A percentile compares a stretch with the other conserved stretches of the same genome.
Evolutionary conservation across 2,888 invertebrate species (phyloP).

Genomic region (Trachelus stipa): DNA sequence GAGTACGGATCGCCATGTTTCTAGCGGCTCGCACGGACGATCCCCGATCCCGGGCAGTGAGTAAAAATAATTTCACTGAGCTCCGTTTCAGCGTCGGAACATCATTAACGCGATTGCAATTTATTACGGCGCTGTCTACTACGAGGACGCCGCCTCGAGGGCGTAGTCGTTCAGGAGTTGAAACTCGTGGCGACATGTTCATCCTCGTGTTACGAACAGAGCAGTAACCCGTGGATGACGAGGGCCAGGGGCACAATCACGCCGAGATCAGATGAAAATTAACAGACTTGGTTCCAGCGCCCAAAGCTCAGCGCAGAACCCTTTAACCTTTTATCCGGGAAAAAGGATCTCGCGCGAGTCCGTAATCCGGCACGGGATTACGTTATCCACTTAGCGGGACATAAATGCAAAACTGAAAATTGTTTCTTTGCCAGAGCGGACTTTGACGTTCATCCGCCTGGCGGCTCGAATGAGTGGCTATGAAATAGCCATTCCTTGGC

Average conservation of each 20-base stretch:
- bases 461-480: neutral
- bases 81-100: slow-evolving; percentile 30
- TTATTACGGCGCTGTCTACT: slow-evolving; percentile 60
- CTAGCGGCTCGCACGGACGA: neutral
- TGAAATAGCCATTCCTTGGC: neutral
- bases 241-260: slow-evolving; percentile 32
- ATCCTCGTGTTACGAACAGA: slow-evolving; percentile 12
- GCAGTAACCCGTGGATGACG: slow-evolving; percentile 25
- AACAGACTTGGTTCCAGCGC: slow-evolving; percentile 39
- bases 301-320: slow-evolving; percentile 23
- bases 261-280: slow-evolving; percentile 45
- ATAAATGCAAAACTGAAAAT: slow-evolving; percentile 43
- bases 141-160: slow-evolving; percentile 48
- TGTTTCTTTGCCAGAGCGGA: slow-evolving; percentile 24
- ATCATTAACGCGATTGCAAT: slow-evolving; percentile 62
- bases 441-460: neutral
- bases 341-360: neutral
- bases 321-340: slow-evolving; percentile 2
- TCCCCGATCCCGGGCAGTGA: neutral
- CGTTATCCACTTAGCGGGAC: slow-evolving; percentile 46
- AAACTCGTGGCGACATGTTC: slow-evolving; percentile 28
- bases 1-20: neutral
- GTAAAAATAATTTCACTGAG: slow-evolving; percentile 10
- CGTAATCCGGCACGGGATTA: slow-evolving; percentile 20
- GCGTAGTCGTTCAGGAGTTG: slow-evolving; percentile 37